Evolutionary conservation across 2,888 invertebrate genomes (phyloP).

Genomic region (Brassicogethes aeneus): DNA sequence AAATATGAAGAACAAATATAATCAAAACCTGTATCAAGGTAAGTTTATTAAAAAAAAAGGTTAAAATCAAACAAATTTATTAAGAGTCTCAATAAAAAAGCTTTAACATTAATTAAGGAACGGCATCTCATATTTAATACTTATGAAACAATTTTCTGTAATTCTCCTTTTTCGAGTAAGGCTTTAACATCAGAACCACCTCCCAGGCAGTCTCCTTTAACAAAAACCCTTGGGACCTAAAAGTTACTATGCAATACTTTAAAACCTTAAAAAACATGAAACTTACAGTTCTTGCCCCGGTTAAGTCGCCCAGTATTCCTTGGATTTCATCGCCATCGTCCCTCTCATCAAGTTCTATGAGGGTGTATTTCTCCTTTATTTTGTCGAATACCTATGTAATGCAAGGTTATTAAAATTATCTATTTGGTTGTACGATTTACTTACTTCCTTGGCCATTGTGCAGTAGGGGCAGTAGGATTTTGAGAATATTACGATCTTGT

Average conservation of each 20-base stretch:
- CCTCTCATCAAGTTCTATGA: slow-evolving; percentile 74
- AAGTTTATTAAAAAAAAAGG: no score
- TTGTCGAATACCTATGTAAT: slow-evolving; percentile 69
- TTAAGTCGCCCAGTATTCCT: slow-evolving; percentile 64
- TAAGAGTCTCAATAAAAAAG: neutral
- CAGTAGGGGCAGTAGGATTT: slow-evolving; percentile 89
- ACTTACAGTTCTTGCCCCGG: slow-evolving; percentile 75
- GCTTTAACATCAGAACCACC: slow-evolving; percentile 85
- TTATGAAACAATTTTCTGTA: slow-evolving; percentile 35
- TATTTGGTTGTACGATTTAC: slow-evolving; percentile 17
- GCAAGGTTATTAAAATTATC: slow-evolving; percentile 2
- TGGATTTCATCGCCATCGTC: slow-evolving; percentile 79
- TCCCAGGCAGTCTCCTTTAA: slow-evolving; percentile 83
- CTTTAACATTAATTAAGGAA: neutral
- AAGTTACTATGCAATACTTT: slow-evolving; percentile 11
- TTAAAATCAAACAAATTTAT: no score
- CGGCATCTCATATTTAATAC: slow-evolving; percentile 1
- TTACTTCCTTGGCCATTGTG: slow-evolving; percentile 78
- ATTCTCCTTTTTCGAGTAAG: slow-evolving; percentile 60
- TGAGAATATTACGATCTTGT: slow-evolving; percentile 84
- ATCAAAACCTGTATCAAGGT: no score
- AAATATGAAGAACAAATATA: no score
- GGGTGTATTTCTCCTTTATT: slow-evolving; percentile 58
- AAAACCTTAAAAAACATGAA: no score
- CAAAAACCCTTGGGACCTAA: slow-evolving; percentile 90